Evolutionary conservation across 2,888 invertebrate genomes (phyloP).

Genomic region (Drosophila formosana): DNA sequence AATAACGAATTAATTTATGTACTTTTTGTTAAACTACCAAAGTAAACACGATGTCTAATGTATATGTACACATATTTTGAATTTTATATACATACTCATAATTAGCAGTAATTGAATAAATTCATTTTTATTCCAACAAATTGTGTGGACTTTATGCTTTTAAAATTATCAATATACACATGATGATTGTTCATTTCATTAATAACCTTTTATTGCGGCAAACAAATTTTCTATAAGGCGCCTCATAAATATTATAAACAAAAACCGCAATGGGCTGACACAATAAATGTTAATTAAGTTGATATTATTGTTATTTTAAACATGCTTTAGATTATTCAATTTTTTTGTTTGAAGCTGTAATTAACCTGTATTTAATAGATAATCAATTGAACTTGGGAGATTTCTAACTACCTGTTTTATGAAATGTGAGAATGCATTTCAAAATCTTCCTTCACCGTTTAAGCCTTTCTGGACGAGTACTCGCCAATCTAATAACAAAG

Average conservation of each 20-base stretch:
- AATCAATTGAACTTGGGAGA: not conserved
- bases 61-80: too few relatives aligned
- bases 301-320: slow-evolving; percentile 6
- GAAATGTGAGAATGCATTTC: not conserved
- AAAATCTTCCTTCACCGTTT: not conserved
- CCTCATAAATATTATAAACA: slow-evolving; percentile 26
- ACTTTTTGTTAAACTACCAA: too few relatives aligned
- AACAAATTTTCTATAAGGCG: slow-evolving; percentile 23
- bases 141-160: slow-evolving; percentile 13
- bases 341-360: not conserved
- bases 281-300: slow-evolving; percentile 44
- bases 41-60: too few relatives aligned
- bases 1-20: too few relatives aligned
- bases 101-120: too few relatives aligned
- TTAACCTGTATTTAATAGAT: slow-evolving; percentile 12
- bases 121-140: not conserved
- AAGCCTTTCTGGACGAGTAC: not conserved
- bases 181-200: slow-evolving; percentile 2
- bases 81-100: too few relatives aligned
- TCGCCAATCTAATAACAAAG: slow-evolving; percentile 35
- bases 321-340: slow-evolving; percentile 7
- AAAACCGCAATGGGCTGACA: slow-evolving; percentile 15
- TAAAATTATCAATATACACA: not conserved
- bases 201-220: slow-evolving; percentile 4
- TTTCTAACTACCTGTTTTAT: not conserved